Evolutionary conservation across 2,797 vertebrate species (phyloP), one percentile per base, ranked within the genome.

Genomic region (Fratercula arctica): DNA sequence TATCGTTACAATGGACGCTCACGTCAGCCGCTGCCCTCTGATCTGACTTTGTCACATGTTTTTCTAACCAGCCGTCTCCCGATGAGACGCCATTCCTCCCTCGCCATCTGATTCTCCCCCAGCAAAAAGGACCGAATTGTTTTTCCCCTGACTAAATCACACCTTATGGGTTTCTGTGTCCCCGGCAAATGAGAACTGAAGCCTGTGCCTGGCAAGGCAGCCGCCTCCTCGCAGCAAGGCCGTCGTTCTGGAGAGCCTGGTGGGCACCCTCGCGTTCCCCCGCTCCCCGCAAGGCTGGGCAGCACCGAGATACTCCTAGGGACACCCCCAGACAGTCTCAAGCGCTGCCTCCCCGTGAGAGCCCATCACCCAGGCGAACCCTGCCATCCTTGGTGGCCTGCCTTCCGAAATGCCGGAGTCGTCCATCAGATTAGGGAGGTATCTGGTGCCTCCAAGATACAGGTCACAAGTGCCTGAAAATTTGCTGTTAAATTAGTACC

Each of bases 1-100:
- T 92, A 89, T 95, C 96, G 91, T 97, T 24, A 94, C 83, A 96
- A 96, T 86, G 87, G 70, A 72, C 0, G 8, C 74, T 95, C 83
- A 84, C 72, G 43, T 95, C 95, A 96, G 88, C 77, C 39, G n/a
- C 72, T 80, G 91, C 93, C 91, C 83, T 89, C 87, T 79, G 89
- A 92, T 94, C 82, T 35, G 90, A 85, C 93, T 91, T 75, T 84
- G 92, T 79, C 87, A 81, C 2, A 3, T 94, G 87, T 87, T 96
- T 80, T 87, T 64, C 83, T 75, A 77, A 85, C 50, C 80, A 83
- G 48, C 85, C 50, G 68, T 68, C 51, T 93, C 85, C 66, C 0
- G 0, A 67, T 74, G 83, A 95, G 85, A 85, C 0, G 0, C 72
- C 2, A 5, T 43, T 85, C 87, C 60, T 79, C 74, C 51, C 51